Evolutionary conservation across 1,140 invertebrate genomes (phyloP).

Genomic region (Phthorimaea operculella): DNA sequence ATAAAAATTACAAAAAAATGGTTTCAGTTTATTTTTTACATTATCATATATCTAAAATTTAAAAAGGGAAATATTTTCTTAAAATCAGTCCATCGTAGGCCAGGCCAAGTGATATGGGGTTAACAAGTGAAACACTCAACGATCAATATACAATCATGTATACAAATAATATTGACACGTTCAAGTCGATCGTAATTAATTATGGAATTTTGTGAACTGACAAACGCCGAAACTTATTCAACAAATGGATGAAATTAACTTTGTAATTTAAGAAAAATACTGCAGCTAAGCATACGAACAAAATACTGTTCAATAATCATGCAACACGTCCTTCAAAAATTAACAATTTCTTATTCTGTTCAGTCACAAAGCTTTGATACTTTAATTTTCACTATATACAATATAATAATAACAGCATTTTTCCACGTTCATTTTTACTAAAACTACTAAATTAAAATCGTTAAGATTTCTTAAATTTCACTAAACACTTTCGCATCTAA

Average conservation of each 20-base stretch:
- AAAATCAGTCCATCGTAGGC: constrained; percentile 6
- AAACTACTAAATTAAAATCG: not conserved
- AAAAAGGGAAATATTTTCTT: not conserved
- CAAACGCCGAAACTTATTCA: not conserved
- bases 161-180: not conserved
- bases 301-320: not conserved
- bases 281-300: not conserved
- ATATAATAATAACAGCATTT: not conserved
- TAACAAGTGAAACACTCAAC: constrained; percentile 2
- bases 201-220: not conserved
- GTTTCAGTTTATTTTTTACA: too few relatives aligned
- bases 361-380: not conserved
- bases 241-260: not conserved
- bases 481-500: constrained; percentile 5
- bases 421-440: not conserved
- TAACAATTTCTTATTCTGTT: not conserved
- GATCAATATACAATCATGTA: not conserved
- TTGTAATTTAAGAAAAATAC: not conserved
- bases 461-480: not conserved
- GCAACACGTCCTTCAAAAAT: not conserved
- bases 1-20: too few relatives aligned
- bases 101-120: not conserved
- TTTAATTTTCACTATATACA: not conserved
- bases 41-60: not conserved
- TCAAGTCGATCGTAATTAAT: too few relatives aligned